A percentile compares a stretch with the other conserved stretches of the same genome.
Conservation (phyloP, 1,140 invertebrate genomes). For the Aphaenogaster rudis region DNA sequence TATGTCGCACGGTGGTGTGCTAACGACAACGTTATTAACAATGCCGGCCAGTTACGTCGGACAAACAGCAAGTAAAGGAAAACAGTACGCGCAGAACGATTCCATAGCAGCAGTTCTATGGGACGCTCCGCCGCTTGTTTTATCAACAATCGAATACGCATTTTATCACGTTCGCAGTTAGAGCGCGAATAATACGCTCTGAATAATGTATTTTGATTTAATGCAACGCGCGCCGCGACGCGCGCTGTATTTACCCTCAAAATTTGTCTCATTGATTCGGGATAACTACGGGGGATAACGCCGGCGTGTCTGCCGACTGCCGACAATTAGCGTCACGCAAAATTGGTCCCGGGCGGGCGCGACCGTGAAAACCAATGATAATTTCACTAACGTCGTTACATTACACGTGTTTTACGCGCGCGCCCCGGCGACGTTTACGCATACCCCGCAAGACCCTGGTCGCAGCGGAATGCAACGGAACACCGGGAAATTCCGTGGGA, state of each 20-base stretch:
- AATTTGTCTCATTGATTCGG: slow-evolving; percentile 71
- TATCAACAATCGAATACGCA: slow-evolving; percentile 45
- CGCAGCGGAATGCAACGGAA: slow-evolving; percentile 33
- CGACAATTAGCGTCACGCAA: slow-evolving; percentile 62
- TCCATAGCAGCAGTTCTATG: neutral
- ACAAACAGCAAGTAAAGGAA: slow-evolving; percentile 54
- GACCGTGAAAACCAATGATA: slow-evolving; percentile 61
- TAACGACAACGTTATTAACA: slow-evolving; percentile 58
- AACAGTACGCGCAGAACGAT: slow-evolving; percentile 38
- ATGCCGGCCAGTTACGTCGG: slow-evolving; percentile 21
- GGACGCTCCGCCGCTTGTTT: slow-evolving; percentile 39
- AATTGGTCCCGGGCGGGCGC: slow-evolving; percentile 39
- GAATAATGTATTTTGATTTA: slow-evolving; percentile 70
- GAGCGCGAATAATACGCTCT: slow-evolving; percentile 58
- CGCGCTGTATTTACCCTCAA: slow-evolving; percentile 48
- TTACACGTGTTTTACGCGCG: slow-evolving; percentile 30
- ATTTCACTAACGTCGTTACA: slow-evolving; percentile 61
- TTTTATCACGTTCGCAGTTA: slow-evolving; percentile 69
- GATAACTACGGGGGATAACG: neutral
- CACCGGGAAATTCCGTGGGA: neutral
- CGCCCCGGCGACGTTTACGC: neutral
- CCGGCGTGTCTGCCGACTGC: slow-evolving; percentile 26
- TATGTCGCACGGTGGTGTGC: neutral
- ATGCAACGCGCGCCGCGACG: slow-evolving; percentile 46
- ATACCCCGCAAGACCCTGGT: neutral